Conservation (phyloP, 37 sponge, comb jelly and placozoan genomes). For the Beroe ovata region DNA sequence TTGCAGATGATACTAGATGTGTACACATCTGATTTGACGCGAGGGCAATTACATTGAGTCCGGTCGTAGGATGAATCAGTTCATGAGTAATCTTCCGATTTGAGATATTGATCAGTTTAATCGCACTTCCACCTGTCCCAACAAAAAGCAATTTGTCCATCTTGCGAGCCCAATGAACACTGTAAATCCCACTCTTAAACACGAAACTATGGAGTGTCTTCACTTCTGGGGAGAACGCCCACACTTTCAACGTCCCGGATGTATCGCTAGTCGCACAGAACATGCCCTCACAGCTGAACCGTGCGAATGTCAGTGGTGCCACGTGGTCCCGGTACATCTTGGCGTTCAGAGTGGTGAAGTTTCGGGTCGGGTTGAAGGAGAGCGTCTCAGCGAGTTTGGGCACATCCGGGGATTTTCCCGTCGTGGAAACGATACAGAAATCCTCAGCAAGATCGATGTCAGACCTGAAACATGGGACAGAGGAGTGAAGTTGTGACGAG, state of each 20-base stretch:
- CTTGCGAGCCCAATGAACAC: constrained; percentile 11
- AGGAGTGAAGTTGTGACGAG: background rate
- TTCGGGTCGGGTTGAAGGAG: background rate
- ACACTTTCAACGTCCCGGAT: constrained; percentile 15
- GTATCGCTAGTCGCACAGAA: constrained; percentile 47
- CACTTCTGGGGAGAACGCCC: constrained; percentile 52
- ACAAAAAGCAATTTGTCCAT: constrained; percentile 27
- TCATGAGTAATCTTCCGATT: constrained; percentile 33
- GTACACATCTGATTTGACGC: constrained; percentile 1
- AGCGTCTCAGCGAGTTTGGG: background rate
- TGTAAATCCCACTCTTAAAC: constrained; percentile 8
- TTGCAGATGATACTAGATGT: constrained; percentile 2
- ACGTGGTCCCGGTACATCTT: constrained; percentile 21
- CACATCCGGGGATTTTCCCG: background rate
- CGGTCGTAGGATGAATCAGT: background rate
- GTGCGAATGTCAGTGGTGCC: constrained; percentile 18
- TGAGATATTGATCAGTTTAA: constrained; percentile 35
- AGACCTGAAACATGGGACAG: constrained; percentile 3
- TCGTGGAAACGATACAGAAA: constrained; percentile 51
- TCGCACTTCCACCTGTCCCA: constrained; percentile 11
- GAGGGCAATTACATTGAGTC: constrained; percentile 12
- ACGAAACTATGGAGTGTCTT: constrained; percentile 33
- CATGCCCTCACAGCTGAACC: constrained; percentile 54
- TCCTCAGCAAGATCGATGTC: constrained; percentile 57
- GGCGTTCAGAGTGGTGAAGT: constrained; percentile 10